phyloP scores from a whole-genome alignment of 2,888 invertebrate genomes.

The Phasia obesa region DNA sequence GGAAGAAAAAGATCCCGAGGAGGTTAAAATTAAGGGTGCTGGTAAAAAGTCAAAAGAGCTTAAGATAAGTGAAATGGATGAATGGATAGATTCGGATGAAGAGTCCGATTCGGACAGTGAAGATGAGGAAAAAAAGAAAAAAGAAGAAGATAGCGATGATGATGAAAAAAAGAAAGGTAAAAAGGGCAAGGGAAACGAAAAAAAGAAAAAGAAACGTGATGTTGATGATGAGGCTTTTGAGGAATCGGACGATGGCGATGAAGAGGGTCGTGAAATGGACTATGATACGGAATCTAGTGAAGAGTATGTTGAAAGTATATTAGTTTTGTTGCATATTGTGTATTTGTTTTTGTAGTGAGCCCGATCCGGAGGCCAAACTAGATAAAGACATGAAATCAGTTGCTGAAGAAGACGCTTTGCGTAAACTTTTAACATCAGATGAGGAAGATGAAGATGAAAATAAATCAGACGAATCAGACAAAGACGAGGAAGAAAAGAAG shows the following conservation, averaged over 20 bases:
- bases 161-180: slow-evolving; percentile 87
- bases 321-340: not conserved
- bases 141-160: slow-evolving; percentile 85
- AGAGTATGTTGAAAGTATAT: slow-evolving; percentile 82
- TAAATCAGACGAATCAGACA: slow-evolving; percentile 89
- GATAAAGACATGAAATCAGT: slow-evolving; percentile 94
- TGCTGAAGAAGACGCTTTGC: slow-evolving; percentile 93
- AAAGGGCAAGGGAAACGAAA: slow-evolving; percentile 84
- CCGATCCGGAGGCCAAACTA: slow-evolving; percentile 88
- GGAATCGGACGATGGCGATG: slow-evolving; percentile 98
- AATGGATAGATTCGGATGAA: slow-evolving; percentile 93
- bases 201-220: slow-evolving; percentile 90
- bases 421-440: slow-evolving; percentile 92
- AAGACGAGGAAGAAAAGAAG: slow-evolving; percentile 89
- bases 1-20: slow-evolving; percentile 87
- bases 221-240: slow-evolving; percentile 95
- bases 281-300: slow-evolving; percentile 95
- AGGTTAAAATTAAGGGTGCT: slow-evolving; percentile 85
- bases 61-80: slow-evolving; percentile 96
- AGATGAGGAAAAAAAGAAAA: slow-evolving; percentile 87
- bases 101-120: slow-evolving; percentile 89
- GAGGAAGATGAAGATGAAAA: slow-evolving; percentile 93
- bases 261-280: slow-evolving; percentile 96
- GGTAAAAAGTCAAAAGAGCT: slow-evolving; percentile 84
- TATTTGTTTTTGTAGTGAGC: slow-evolving; percentile 83